A percentile compares a stretch with the other conserved stretches of the same genome.
Evolutionary conservation across 2,113 vertebrate genomes (phyloP).

Genomic region (Nanorana parkeri): DNA sequence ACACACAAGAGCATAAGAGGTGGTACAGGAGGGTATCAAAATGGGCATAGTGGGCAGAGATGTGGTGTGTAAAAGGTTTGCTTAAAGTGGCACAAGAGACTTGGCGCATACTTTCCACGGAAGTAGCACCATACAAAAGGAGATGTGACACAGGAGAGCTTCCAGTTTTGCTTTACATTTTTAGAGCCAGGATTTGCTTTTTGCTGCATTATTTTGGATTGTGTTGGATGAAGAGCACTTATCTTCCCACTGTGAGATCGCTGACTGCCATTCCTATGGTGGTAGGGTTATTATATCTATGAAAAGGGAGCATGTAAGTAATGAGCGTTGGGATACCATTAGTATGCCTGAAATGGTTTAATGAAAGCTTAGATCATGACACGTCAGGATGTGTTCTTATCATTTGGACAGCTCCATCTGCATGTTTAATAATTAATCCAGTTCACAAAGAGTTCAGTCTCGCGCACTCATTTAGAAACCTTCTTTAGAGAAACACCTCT

Average conservation of each 20-base stretch:
- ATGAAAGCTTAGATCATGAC: conserved; percentile 97
- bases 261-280: conserved; percentile 75
- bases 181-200: no score
- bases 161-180: no score
- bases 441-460: conserved; percentile 96
- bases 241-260: not conserved
- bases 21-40: no score
- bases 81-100: no score
- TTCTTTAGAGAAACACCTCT: conserved; percentile 81
- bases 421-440: conserved; percentile 99
- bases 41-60: no score
- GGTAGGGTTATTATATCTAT: conserved; percentile 91
- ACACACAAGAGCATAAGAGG: no score
- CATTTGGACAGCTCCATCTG: conserved; percentile 98
- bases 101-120: no score
- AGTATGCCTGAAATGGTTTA: conserved; percentile 94
- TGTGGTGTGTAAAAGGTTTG: no score
- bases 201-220: not conserved
- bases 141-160: no score
- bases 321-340: conserved; percentile 91
- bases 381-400: conserved; percentile 92
- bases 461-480: conserved; percentile 82
- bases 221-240: not conserved
- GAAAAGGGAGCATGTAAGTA: conserved; percentile 91
- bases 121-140: no score